These are phyloP conservation scores for Lasioglossum lativentre DNA, from an alignment of 2,888 invertebrate genomes.

Conservation along the genomic window DNA sequence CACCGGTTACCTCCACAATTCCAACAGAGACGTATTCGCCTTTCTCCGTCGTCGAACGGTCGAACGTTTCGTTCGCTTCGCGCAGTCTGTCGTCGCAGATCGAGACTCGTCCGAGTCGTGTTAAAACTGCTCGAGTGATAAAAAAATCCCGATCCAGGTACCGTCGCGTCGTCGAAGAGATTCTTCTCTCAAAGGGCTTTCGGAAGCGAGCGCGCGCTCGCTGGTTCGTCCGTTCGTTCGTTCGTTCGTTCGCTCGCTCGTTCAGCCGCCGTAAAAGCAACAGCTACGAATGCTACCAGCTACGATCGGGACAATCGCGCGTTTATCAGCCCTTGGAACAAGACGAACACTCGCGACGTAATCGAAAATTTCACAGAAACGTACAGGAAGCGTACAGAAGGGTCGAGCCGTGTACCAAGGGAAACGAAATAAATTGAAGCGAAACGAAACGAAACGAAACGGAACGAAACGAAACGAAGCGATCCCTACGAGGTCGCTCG, in stretches of 20 bases:
- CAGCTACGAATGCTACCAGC: neutral
- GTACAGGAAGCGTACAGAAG: neutral
- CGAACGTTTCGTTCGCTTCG: neutral
- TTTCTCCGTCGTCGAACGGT: slow-evolving; percentile 32
- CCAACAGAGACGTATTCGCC: slow-evolving; percentile 34
- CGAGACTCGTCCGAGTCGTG: neutral
- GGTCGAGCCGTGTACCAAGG: neutral
- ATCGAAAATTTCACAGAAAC: neutral
- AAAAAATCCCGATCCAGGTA: neutral
- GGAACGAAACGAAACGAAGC: slow-evolving; percentile 41
- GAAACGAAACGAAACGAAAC: slow-evolving; percentile 14
- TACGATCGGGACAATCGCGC: neutral
- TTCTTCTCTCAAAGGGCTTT: neutral
- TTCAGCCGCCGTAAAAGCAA: neutral
- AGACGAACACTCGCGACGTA: neutral
- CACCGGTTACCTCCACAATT: neutral
- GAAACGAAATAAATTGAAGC: neutral
- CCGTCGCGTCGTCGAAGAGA: neutral
- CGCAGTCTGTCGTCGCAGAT: neutral
- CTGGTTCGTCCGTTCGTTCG: neutral
- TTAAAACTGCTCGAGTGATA: neutral
- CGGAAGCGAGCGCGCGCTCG: neutral
- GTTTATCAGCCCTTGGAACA: neutral
- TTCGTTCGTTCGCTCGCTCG: neutral
- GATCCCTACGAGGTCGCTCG: slow-evolving; percentile 79